Percentiles rank a stretch among this genome's conserved stretches.
phyloP scores from a whole-genome alignment of 2,113 vertebrate genomes.

The Pipra filicauda region DNA sequence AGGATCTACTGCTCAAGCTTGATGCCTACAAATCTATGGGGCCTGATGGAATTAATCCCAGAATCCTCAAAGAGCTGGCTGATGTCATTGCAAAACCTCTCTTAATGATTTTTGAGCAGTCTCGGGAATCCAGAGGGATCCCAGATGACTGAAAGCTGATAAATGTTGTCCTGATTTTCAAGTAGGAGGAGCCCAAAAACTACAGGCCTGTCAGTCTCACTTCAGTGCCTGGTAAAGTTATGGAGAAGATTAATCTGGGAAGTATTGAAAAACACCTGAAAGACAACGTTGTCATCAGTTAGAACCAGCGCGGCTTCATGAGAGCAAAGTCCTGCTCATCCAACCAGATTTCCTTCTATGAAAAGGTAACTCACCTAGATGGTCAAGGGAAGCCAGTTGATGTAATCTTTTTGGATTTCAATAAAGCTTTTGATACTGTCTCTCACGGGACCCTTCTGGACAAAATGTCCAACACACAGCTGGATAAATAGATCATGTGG shows the following conservation, averaged over 20 bases:
- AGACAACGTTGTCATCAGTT: not conserved
- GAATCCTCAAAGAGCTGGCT: not conserved
- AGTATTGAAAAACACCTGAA: not conserved
- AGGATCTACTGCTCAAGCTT: not conserved
- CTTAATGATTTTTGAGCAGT: not conserved
- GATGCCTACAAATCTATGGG: not conserved
- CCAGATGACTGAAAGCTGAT: not conserved
- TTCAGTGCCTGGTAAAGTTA: not conserved
- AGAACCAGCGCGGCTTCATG: not conserved
- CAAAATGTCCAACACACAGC: not conserved
- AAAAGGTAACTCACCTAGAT: not conserved
- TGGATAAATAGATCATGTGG: not conserved
- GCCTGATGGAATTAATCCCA: not conserved
- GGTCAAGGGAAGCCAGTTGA: not conserved
- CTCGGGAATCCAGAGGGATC: not conserved
- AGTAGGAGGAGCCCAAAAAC: not conserved
- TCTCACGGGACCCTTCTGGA: not conserved
- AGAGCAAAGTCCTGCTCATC: not conserved
- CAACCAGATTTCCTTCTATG: not conserved
- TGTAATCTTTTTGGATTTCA: not conserved
- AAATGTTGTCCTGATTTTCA: not conserved
- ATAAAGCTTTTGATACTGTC: not conserved
- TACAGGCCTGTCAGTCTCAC: not conserved
- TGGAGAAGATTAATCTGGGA: not conserved
- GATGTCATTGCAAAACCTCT: not conserved